Evolutionary conservation across 2,113 vertebrate genomes (phyloP), one percentile per base, ranked within the genome.

Genomic region (Indri indri): DNA sequence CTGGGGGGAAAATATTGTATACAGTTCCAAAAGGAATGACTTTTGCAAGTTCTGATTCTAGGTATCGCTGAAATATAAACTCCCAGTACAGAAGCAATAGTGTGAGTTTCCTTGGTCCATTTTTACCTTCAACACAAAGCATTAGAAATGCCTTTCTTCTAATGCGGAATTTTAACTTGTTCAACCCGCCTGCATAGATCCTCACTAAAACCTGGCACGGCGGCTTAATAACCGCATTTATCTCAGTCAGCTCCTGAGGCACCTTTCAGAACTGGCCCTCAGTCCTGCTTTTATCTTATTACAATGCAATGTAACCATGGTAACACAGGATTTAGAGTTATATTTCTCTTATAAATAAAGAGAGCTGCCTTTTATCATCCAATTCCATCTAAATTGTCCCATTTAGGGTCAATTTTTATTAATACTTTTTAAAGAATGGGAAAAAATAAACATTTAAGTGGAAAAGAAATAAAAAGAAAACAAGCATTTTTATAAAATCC

Each of bases 291-390:
- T 82, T 57, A 96, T 96, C 91, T 90, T 70, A 95, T 65, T 93
- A 97, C 88, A 97, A 96, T 96, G 94, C 65, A 96, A 71, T 54
- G 94, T 97, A 90, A 96, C 96, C 96, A 98, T 30, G 94, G 96
- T 94, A 94, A 95, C 95, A 95, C 63, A 88, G 73, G 95, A 97
- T 94, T 96, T 92, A 83, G 45, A 97, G 92, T 80, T 90, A 80
- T 22, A 96, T 47, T 97, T 96, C 87, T 91, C 54, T 84, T 89
- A 84, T 40, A 92, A 95, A 93, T 2, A 97, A 74, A 92, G 93
- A 97, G 9, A 76, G n/a, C 59, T 90, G 30, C 45, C 63, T 97
- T 97, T 97, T 97, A 93, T 98, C 96, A 98, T 88, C 97, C 93
- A 96, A 85, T 98, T 98, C 92, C 71, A 98, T 85, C 81, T 93